Conservation (phyloP, 2,888 invertebrate genomes). For the Macrosiphum euphorbiae region DNA sequence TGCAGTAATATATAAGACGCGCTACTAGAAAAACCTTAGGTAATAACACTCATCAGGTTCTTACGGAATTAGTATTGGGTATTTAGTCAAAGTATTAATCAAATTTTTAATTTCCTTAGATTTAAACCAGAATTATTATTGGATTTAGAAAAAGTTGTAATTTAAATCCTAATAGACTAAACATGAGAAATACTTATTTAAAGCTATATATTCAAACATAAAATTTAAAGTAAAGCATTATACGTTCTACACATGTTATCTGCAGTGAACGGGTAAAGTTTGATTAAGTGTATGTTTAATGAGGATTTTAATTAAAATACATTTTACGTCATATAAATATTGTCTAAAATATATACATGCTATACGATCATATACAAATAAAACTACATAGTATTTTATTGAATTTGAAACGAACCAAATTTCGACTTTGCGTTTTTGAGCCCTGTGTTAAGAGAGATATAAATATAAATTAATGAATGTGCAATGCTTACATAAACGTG, state of each 20-base stretch:
- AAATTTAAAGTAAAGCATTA: not conserved
- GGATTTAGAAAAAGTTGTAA: not conserved
- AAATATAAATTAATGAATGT: constrained; percentile 64
- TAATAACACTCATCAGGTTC: not conserved
- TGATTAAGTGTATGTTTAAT: not conserved
- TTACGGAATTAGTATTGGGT: not conserved
- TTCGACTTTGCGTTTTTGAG: constrained; percentile 68
- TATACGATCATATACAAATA: constrained; percentile 4
- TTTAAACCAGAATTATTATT: not conserved
- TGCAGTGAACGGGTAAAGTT: not conserved
- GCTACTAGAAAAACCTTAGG: not conserved
- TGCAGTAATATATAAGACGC: not conserved
- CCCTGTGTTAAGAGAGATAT: constrained; percentile 66
- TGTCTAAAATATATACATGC: constrained; percentile 14
- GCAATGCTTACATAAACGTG: constrained; percentile 52
- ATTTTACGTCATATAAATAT: not conserved
- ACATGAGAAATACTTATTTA: not conserved
- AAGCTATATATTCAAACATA: not conserved
- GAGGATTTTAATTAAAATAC: constrained; percentile 28
- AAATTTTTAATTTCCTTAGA: not conserved
- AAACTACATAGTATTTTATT: constrained; percentile 49
- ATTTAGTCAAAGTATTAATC: not conserved
- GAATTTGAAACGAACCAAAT: constrained; percentile 67
- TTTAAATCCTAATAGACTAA: not conserved
- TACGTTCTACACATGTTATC: not conserved